Base-by-base conservation (phyloP, 30 jellyfish, hydroid and myxozoan genomes). In the Mastigias papua region DNA sequence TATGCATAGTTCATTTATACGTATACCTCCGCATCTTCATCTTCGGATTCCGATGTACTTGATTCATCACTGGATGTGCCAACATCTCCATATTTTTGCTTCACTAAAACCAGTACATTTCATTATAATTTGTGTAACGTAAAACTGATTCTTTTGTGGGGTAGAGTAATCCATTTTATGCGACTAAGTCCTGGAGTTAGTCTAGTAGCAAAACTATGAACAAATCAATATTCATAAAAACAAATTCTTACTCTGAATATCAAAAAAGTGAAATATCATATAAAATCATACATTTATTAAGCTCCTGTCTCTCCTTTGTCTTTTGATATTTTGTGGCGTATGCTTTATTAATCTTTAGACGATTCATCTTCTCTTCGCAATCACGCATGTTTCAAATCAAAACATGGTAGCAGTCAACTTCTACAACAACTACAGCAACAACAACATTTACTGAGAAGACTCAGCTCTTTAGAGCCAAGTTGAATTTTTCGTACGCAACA, bases 21-120 rank as follows among this genome's bases (percentile, higher is more conserved):
- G n/a, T 27, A 79, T 69, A 93, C 98, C 97, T 88, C 98, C 29
- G 98, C 98, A 58, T 88, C 88, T 60, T 93, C 98, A 88, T 93
- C 98, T 66, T 93, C 98, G 0, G 95, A 84, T 69, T 93, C 98
- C 4, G 98, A 93, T 1, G 97, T 71, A 65, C 96, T 73, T 28
- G 90, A 80, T 6, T 76, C 97, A 10, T 79, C 80, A 13, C 48
- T 64, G 15, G 66, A 16, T 11, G 34, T 50, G 26, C 34, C 75
- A 35, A 22, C 34, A 71, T 89, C 96, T 2, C 97, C 98, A 88
- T 93, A 87, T 61, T 93, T 93, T 66, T 88, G 90, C 81, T 93
- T 88, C 85, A 93, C 98, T 93, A 60, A 4, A 84, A 71, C 33
- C 5, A 54, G 11, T 22, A 10, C 1, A 20, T 7, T 2, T 20